Conservation (phyloP, 1,140 invertebrate genomes). For the Euwallacea fornicatus region DNA sequence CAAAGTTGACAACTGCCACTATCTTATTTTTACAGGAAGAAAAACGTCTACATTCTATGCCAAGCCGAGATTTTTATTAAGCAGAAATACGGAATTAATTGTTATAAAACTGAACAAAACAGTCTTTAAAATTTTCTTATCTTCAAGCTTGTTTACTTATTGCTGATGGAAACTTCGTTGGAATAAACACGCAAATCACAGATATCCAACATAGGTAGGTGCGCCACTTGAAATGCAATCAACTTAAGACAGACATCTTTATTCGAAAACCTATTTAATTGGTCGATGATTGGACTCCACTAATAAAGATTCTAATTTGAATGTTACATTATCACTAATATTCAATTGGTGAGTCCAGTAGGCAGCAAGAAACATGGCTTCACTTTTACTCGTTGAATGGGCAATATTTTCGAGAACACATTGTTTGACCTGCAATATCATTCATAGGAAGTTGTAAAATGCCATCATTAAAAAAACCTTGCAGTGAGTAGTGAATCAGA, state of each 20-base stretch:
- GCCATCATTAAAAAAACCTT: no score
- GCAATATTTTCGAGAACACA: slow-evolving; percentile 50
- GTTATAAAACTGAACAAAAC: no score
- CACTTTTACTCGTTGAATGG: slow-evolving; percentile 45
- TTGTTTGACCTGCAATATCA: slow-evolving; percentile 47
- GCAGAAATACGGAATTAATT: no score
- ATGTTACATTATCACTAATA: slow-evolving; percentile 40
- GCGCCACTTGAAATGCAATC: no score
- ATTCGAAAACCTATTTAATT: slow-evolving; percentile 28
- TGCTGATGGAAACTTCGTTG: neutral
- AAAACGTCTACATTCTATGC: no score
- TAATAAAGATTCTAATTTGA: slow-evolving; percentile 48
- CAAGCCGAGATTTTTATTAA: no score
- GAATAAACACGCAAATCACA: neutral
- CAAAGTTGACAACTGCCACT: no score
- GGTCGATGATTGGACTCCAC: slow-evolving; percentile 49
- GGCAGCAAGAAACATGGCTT: slow-evolving; percentile 48
- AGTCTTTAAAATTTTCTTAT: neutral
- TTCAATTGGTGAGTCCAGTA: slow-evolving; percentile 48
- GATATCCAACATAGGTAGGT: neutral
- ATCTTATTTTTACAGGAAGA: no score
- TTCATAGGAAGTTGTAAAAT: neutral
- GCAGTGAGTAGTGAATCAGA: no score
- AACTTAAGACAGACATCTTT: no score
- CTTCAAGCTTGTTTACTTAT: neutral